Evolutionary conservation across 37 sponge, comb jelly and placozoan genomes (phyloP), one percentile per base, ranked within the genome.

Genomic region (Theonella swinhoei): DNA sequence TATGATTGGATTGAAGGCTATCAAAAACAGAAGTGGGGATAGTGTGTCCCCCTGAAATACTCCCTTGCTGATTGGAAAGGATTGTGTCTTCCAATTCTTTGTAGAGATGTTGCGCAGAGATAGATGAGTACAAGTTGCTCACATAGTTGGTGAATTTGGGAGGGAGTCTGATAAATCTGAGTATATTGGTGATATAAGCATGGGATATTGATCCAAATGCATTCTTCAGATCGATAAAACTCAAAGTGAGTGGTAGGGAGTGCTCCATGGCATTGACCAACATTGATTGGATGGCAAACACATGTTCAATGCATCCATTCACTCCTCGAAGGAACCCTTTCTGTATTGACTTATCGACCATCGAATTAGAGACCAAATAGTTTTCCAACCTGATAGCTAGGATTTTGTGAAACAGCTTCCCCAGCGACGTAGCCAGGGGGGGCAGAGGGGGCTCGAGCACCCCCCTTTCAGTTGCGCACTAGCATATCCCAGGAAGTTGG

Each of bases 261-360:
- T 74, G 63, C 4, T 70, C 70, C 1, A 71, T 20, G 37, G 87
- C 87, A 43, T 87, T 79, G n/a, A 66, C 25, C 7, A 87, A 0
- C 43, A 87, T 74, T 67, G 87, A 32, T 24, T 9, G 26, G 22
- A 74, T 0, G 17, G 87, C 42, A 80, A 72, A 73, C 37, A 74
- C 80, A 39, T 87, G 87, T 31, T 87, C 87, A 47, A 87, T 29
- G n/a, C n/a, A n/a, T n/a, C n/a, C n/a, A n/a, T n/a, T n/a, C 32
- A 74, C 26, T 25, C 54, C 54, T 25, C 47, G 3, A 3, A 74
- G 4, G 23, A 74, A 37, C 2, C 75, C 75, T 74, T 74, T 74
- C 42, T 74, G 75, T 17, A 59, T 33, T 1, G 29, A 35, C 0
- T 40, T 62, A 26, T 83, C 67, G 36, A 83, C 37, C 0, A 75